Conservation (phyloP, 2,888 invertebrate species). For the Gymnosoma rotundatum region DNA sequence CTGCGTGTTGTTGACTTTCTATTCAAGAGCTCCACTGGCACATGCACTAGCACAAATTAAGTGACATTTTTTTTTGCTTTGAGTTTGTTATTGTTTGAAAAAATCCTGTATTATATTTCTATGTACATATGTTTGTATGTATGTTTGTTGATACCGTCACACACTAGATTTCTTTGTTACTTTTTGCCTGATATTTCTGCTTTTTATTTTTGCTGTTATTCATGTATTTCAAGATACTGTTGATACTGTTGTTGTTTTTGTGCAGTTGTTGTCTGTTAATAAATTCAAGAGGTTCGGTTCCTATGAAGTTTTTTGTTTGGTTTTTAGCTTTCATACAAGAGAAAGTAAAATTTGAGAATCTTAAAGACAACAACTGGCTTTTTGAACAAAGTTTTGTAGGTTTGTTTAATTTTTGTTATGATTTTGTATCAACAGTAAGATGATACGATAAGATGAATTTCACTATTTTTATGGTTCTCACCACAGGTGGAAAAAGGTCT, state of each 20-base stretch:
- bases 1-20: conserved; percentile 50
- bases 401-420: too few species aligned
- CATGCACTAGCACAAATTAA: background rate
- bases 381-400: background rate
- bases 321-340: conserved; percentile 27
- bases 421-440: too few species aligned
- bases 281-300: background rate
- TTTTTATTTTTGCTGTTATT: conserved; percentile 42
- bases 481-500: too few species aligned
- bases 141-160: background rate
- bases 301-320: background rate
- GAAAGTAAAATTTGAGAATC: conserved; percentile 66
- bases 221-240: conserved; percentile 42
- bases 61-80: conserved; percentile 34
- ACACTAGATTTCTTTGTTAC: conserved; percentile 21
- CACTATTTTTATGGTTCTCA: too few species aligned
- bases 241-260: conserved; percentile 33
- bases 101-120: background rate
- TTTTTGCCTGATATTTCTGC: background rate
- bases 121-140: background rate
- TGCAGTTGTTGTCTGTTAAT: conserved; percentile 4
- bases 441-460: too few species aligned
- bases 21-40: conserved; percentile 33
- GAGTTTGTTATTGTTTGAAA: background rate
- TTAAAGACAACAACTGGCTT: background rate